Conservation (phyloP, 2,113 vertebrate genomes). For the Leiothrix lutea region DNA sequence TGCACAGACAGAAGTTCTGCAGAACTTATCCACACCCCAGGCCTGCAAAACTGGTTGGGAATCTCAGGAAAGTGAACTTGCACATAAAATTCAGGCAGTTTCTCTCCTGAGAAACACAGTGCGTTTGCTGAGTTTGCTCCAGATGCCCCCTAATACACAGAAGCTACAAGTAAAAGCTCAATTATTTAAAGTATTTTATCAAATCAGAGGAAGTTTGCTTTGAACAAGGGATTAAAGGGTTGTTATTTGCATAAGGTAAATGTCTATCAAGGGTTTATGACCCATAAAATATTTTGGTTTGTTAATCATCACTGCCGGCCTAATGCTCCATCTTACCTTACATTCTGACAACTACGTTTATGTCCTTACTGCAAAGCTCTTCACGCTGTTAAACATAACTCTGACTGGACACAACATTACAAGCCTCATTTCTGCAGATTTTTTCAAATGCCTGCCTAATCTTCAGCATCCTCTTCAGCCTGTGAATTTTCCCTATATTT, state of each 20-base stretch:
- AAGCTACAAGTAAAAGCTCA: not conserved
- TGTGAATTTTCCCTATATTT: not conserved
- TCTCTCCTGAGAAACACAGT: not conserved
- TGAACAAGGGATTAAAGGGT: not conserved
- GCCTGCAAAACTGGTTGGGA: not conserved
- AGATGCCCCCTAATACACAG: accelerated
- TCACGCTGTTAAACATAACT: not conserved
- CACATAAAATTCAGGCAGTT: not conserved
- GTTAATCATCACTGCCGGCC: not conserved
- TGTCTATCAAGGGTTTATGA: not conserved
- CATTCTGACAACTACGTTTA: not conserved
- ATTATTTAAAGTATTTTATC: not conserved
- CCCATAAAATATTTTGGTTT: not conserved
- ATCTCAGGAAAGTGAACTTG: not conserved
- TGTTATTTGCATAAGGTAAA: not conserved
- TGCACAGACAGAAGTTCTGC: not conserved
- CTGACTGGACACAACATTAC: not conserved
- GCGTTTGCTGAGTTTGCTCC: not conserved
- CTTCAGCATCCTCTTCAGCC: not conserved
- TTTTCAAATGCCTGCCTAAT: not conserved
- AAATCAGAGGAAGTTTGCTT: not conserved
- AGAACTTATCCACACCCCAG: accelerated
- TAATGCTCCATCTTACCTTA: not conserved
- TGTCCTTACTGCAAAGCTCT: not conserved
- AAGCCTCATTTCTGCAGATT: not conserved